Percentiles rank a stretch among this genome's conserved stretches.
These are phyloP conservation scores for Phortica variegata DNA, from an alignment of 1,140 invertebrate species.

Conservation along the genomic window DNA sequence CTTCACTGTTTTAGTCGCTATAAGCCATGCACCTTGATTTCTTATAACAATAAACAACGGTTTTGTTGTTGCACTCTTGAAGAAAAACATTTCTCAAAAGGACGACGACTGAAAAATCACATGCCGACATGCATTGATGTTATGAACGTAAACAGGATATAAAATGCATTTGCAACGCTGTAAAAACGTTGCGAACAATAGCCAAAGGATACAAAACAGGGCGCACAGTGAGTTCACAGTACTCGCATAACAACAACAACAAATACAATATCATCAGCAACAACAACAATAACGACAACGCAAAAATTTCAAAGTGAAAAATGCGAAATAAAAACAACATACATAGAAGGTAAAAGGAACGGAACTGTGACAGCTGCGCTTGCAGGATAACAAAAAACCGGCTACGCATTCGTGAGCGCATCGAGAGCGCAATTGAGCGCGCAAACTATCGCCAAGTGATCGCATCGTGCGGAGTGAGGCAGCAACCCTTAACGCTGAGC, in stretches of 20 bases:
- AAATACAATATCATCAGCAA: slow-evolving; percentile 36
- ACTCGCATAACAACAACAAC: slow-evolving; percentile 7
- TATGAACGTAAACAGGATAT: slow-evolving; percentile 50
- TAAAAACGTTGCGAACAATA: slow-evolving; percentile 27
- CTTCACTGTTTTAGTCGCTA: too few relatives aligned
- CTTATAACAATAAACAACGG: too few relatives aligned
- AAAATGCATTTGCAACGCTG: slow-evolving; percentile 46
- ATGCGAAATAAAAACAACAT: neutral
- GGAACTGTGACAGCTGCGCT: slow-evolving; percentile 34
- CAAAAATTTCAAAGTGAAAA: neutral
- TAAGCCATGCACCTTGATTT: too few relatives aligned
- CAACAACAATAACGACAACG: slow-evolving; percentile 45
- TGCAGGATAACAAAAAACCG: slow-evolving; percentile 35
- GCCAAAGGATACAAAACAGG: slow-evolving; percentile 27
- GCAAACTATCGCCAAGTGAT: slow-evolving; percentile 19
- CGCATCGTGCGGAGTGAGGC: slow-evolving; percentile 14
- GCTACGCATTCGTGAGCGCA: slow-evolving; percentile 28
- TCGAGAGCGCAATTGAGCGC: slow-evolving; percentile 14
- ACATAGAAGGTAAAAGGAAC: too few relatives aligned
- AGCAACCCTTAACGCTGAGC: slow-evolving; percentile 36
- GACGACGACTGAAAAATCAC: slow-evolving; percentile 22
- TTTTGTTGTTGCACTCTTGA: too few relatives aligned
- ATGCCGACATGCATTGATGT: slow-evolving; percentile 26
- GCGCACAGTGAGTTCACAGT: too few relatives aligned
- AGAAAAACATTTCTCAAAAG: too few relatives aligned